phyloP scores from a whole-genome alignment of 2,113 vertebrate species.

The Heptranchias perlo region DNA sequence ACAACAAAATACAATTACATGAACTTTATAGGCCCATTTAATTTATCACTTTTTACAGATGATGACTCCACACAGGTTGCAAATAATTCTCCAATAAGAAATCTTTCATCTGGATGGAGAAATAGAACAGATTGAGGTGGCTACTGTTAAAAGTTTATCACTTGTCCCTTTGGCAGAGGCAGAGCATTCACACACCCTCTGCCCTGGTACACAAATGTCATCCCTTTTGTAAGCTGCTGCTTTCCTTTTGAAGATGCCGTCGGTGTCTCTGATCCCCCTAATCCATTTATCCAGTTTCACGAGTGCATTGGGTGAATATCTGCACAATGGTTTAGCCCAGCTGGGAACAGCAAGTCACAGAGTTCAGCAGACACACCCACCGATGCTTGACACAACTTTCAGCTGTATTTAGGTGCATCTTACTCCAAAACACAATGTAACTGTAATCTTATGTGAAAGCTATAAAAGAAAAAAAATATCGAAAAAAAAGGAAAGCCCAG shows the following conservation, averaged over 20 bases:
- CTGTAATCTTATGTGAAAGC: conserved; percentile 50
- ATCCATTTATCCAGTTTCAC: conserved; percentile 75
- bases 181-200: conserved; percentile 65
- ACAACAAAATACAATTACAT: conserved; percentile 57
- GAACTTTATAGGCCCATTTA: conserved; percentile 60
- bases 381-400: conserved; percentile 53
- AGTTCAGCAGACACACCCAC: conserved; percentile 62
- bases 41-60: conserved; percentile 65
- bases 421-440: conserved; percentile 54
- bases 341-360: conserved; percentile 62
- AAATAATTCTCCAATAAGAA: conserved; percentile 65
- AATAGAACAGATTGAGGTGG: conserved; percentile 64
- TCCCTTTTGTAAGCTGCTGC: conserved; percentile 60
- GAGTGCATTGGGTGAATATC: conserved; percentile 60
- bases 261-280: conserved; percentile 67
- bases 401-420: conserved; percentile 48
- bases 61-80: conserved; percentile 62
- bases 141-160: conserved; percentile 79
- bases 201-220: conserved; percentile 63
- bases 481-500: conserved; percentile 43
- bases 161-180: conserved; percentile 68
- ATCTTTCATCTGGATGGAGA: conserved; percentile 75
- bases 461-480: conserved; percentile 45
- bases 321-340: conserved; percentile 65
- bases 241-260: conserved; percentile 65